Percentiles rank a stretch among this genome's conserved stretches.
Evolutionary conservation across 2,797 vertebrate species (phyloP).

Genomic region (Apogon talboti): DNA sequence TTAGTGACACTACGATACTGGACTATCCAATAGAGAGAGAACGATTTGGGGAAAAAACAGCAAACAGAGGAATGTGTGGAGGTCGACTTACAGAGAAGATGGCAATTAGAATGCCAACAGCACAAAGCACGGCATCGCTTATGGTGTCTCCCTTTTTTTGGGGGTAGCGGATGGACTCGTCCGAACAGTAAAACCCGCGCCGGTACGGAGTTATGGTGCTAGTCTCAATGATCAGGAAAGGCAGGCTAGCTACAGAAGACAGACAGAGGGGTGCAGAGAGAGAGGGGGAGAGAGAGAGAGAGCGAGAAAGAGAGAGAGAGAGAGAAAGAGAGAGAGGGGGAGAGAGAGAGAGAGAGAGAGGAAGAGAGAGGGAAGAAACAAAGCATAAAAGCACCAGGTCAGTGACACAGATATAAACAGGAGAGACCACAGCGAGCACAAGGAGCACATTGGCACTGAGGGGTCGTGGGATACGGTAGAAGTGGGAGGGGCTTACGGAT

Average conservation of each 20-base stretch:
- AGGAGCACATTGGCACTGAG: constrained; percentile 69
- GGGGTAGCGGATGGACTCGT: constrained; percentile 97
- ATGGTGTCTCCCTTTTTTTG: constrained; percentile 95
- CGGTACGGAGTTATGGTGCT: constrained; percentile 96
- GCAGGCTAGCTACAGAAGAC: constrained; percentile 91
- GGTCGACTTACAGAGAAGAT: constrained; percentile 92
- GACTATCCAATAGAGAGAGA: background rate
- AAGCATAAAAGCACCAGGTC: constrained; percentile 68
- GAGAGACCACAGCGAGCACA: constrained; percentile 62
- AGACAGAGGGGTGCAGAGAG: constrained; percentile 48
- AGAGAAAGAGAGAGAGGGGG: constrained; percentile 38
- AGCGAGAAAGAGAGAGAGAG: too few species aligned
- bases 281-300: constrained; percentile 33
- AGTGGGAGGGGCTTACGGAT: constrained; percentile 37
- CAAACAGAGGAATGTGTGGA: constrained; percentile 60
- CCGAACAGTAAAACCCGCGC: constrained; percentile 97
- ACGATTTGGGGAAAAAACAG: constrained; percentile 11
- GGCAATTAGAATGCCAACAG: constrained; percentile 95
- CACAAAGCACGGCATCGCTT: constrained; percentile 94
- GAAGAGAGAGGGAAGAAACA: constrained; percentile 33
- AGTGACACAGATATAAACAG: constrained; percentile 75
- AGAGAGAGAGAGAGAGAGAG: constrained; percentile 34
- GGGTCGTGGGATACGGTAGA: constrained; percentile 65
- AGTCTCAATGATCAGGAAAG: constrained; percentile 98
- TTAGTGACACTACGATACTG: constrained; percentile 19